phyloP scores from a whole-genome alignment of 2,888 invertebrate genomes.

The Omphaloscelis lunosa region DNA sequence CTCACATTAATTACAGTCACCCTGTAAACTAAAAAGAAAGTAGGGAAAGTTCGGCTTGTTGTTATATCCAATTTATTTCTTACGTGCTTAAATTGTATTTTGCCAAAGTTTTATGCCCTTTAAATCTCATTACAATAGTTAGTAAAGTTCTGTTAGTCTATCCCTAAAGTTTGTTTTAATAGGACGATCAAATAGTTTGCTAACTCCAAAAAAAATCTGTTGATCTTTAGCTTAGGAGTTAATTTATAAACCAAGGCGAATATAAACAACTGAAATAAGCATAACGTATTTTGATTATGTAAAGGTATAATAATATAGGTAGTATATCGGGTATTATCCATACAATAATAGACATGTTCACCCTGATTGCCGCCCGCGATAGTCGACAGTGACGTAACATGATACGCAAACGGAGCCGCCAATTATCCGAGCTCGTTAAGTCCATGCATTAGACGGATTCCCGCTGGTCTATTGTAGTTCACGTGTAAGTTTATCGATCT shows the following conservation, averaged over 20 bases:
- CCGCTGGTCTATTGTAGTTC: constrained; percentile 25
- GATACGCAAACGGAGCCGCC: constrained; percentile 47
- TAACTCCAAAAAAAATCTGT: constrained; percentile 12
- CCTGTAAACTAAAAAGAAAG: constrained; percentile 32
- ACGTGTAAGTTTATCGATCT: constrained; percentile 23
- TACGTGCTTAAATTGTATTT: constrained; percentile 38
- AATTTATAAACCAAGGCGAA: neutral
- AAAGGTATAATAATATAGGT: constrained; percentile 1
- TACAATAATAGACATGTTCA: constrained; percentile 39
- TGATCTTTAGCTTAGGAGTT: constrained; percentile 3
- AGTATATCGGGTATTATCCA: constrained; percentile 19
- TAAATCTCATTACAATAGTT: constrained; percentile 44
- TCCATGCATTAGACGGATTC: constrained; percentile 39
- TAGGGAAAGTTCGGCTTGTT: constrained; percentile 22
- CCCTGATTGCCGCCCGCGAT: constrained; percentile 51
- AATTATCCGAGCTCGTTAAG: constrained; percentile 47
- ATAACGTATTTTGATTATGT: constrained; percentile 5
- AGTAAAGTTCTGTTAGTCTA: constrained; percentile 40
- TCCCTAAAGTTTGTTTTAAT: constrained; percentile 33
- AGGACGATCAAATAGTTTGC: constrained; percentile 12
- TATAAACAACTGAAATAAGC: constrained; percentile 9
- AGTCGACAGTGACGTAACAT: constrained; percentile 39
- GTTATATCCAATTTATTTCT: constrained; percentile 35
- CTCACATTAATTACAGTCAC: constrained; percentile 9
- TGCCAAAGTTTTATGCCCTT: constrained; percentile 45